Conservation (phyloP, 2,113 vertebrate species). For the Rhabdomys dilectus region DNA sequence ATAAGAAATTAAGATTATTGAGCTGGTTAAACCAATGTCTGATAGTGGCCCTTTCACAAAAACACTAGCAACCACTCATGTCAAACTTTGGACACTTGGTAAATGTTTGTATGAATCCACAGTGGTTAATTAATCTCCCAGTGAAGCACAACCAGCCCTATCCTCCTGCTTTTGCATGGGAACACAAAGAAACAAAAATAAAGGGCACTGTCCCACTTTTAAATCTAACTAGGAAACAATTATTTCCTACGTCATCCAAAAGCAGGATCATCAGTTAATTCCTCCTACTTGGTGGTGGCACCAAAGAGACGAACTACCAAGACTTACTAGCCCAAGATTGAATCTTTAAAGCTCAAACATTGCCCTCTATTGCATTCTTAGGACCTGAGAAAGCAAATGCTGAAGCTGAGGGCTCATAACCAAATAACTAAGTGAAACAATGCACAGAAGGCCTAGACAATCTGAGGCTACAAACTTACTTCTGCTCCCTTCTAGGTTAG, state of each 20-base stretch:
- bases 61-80: neutral
- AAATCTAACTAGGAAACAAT: slow-evolving; percentile 32
- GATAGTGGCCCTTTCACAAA: neutral
- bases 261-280: neutral
- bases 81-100: neutral
- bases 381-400: neutral
- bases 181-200: neutral
- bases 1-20: slow-evolving; percentile 24
- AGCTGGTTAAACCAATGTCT: neutral
- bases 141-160: neutral
- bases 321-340: neutral
- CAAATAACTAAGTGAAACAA: neutral
- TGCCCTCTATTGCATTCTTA: neutral
- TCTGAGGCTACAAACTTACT: neutral
- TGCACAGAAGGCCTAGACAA: neutral
- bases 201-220: neutral
- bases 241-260: neutral
- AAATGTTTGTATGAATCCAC: neutral
- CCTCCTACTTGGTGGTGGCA: neutral
- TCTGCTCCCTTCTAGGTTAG: neutral
- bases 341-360: neutral
- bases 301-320: neutral
- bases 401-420: neutral
- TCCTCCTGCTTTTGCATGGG: neutral
- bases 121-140: neutral